These are phyloP conservation scores for Accipiter virgatus DNA, from an alignment of 2,113 vertebrate genomes.

Conservation along the genomic window DNA sequence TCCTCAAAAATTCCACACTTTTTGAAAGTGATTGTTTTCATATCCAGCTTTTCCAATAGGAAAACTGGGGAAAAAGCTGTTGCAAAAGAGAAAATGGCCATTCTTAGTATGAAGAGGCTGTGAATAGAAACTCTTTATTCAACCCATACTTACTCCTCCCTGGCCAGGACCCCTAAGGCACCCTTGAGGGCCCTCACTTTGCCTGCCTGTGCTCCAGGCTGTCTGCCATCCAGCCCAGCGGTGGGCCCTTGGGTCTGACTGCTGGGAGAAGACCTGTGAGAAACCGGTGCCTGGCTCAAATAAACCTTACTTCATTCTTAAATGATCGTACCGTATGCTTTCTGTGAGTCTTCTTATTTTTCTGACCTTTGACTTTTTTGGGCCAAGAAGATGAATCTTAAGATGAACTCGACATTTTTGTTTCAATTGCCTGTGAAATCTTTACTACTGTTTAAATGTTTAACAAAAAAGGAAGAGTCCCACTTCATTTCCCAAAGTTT, in stretches of 20 bases:
- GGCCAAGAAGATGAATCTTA: not conserved
- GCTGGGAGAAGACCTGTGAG: not conserved
- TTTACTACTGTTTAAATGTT: not conserved
- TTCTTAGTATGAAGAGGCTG: not conserved
- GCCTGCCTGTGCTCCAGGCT: not conserved
- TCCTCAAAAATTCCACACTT: not conserved
- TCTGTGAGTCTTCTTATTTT: not conserved
- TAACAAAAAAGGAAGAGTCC: not conserved
- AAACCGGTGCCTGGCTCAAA: not conserved
- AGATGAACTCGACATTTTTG: not conserved
- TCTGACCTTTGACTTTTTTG: not conserved
- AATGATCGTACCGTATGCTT: not conserved
- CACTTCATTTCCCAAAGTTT: not conserved
- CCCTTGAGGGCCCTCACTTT: rapidly evolving
- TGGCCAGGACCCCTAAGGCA: not conserved
- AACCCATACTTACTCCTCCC: not conserved
- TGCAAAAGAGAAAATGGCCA: not conserved
- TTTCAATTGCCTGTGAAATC: not conserved
- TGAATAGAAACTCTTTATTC: not conserved
- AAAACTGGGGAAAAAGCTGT: not conserved
- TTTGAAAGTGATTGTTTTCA: not conserved
- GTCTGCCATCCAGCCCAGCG: not conserved
- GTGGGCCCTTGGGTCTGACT: not conserved
- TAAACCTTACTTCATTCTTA: not conserved
- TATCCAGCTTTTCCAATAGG: not conserved